These are phyloP conservation scores for Zootoca vivipara DNA, from an alignment of 2,113 vertebrate genomes.

Conservation along the genomic window DNA sequence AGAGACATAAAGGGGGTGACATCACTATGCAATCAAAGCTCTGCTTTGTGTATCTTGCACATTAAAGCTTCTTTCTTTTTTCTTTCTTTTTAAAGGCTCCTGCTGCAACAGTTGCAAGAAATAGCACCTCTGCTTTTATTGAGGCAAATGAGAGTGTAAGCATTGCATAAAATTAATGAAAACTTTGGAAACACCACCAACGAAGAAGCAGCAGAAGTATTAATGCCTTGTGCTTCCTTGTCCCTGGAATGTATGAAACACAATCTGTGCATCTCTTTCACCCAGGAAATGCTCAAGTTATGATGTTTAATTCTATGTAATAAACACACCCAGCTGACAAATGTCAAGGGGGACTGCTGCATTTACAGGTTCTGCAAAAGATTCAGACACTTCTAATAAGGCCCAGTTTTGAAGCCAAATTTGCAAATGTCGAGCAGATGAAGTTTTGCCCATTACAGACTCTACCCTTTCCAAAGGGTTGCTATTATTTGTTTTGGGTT, in stretches of 20 bases:
- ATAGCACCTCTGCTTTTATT: slow-evolving; percentile 15
- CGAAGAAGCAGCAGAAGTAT: background rate
- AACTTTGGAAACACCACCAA: background rate
- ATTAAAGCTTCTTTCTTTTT: background rate
- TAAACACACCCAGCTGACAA: background rate
- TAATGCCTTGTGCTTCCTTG: background rate
- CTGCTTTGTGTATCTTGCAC: slow-evolving; percentile 11
- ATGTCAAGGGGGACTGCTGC: background rate
- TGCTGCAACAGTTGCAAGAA: slow-evolving; percentile 16
- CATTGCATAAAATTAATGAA: background rate
- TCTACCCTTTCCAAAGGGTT: background rate
- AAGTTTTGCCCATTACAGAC: background rate
- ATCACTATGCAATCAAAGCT: slow-evolving; percentile 8
- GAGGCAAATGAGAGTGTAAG: background rate
- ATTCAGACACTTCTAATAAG: background rate
- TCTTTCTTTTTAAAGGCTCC: background rate
- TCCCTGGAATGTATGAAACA: background rate
- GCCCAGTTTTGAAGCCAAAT: slow-evolving; percentile 11
- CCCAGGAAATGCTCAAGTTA: background rate
- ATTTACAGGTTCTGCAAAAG: slow-evolving; percentile 1
- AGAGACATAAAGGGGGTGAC: background rate
- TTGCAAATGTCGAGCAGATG: background rate
- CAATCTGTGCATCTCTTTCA: background rate
- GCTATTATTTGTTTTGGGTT: background rate
- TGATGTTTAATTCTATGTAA: background rate